Conservation (phyloP, 2,888 invertebrate genomes). For the Macrostomum cliftonense region DNA sequence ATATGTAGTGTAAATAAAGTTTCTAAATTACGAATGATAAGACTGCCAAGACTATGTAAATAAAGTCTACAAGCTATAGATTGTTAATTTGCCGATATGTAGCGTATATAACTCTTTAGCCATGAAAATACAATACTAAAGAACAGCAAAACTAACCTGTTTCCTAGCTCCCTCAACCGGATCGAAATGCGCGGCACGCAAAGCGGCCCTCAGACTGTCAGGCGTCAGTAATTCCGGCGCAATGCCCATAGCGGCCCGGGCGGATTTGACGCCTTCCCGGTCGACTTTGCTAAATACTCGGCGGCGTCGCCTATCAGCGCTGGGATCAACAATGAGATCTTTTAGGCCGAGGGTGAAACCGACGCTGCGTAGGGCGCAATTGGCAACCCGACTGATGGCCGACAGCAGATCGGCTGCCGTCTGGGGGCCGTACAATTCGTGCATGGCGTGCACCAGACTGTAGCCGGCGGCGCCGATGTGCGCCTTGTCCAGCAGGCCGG, state of each 20-base stretch:
- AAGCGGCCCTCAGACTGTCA: background rate
- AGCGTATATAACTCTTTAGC: too few species aligned
- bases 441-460: conserved; percentile 79
- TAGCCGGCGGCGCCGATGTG: conserved; percentile 87
- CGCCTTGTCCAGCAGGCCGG: conserved; percentile 81
- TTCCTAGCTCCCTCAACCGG: background rate
- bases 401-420: conserved; percentile 54
- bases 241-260: conserved; percentile 5
- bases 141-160: background rate
- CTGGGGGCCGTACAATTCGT: conserved; percentile 70
- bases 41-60: too few species aligned
- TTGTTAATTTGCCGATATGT: too few species aligned
- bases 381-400: conserved; percentile 28
- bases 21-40: too few species aligned
- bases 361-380: conserved; percentile 58
- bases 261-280: background rate
- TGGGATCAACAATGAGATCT: conserved; percentile 46
- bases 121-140: too few species aligned
- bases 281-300: background rate
- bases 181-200: conserved; percentile 6
- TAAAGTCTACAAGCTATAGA: too few species aligned
- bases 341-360: conserved; percentile 79
- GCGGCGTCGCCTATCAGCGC: background rate
- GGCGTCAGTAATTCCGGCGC: conserved; percentile 3
- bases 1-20: too few species aligned